These are phyloP conservation scores for Sesamia inferens DNA, from an alignment of 2,888 invertebrate species.

Conservation along the genomic window DNA sequence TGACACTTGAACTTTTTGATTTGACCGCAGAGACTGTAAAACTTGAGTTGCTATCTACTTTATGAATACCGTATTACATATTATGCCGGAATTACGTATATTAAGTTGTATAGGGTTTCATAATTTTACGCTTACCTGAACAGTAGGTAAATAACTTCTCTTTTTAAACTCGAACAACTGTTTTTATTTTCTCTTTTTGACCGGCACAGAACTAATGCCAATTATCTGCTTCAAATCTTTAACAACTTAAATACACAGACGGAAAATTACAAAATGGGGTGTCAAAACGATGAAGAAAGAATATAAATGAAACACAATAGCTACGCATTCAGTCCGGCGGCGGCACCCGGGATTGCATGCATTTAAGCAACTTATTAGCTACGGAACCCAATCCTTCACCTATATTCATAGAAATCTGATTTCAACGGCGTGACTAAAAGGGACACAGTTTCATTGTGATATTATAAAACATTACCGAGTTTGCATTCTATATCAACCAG, in stretches of 20 bases:
- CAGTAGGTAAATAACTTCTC: background rate
- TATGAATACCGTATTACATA: slow-evolving; percentile 46
- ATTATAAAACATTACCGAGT: slow-evolving; percentile 68
- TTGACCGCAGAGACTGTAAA: slow-evolving; percentile 56
- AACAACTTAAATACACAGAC: slow-evolving; percentile 10
- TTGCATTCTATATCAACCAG: slow-evolving; percentile 66
- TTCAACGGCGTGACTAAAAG: slow-evolving; percentile 77
- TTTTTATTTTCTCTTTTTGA: background rate
- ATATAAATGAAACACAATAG: slow-evolving; percentile 49
- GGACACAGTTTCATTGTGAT: slow-evolving; percentile 62
- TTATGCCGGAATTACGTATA: slow-evolving; percentile 35
- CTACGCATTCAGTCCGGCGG: slow-evolving; percentile 30
- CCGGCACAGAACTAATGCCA: background rate
- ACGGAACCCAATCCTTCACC: slow-evolving; percentile 63
- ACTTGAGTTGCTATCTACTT: slow-evolving; percentile 33
- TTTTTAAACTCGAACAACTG: background rate
- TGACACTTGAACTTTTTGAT: slow-evolving; percentile 69
- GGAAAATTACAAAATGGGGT: slow-evolving; percentile 39
- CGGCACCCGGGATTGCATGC: slow-evolving; percentile 45
- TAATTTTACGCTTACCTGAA: slow-evolving; percentile 5
- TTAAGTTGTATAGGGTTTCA: slow-evolving; percentile 26
- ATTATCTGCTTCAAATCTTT: slow-evolving; percentile 3
- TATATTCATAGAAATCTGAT: slow-evolving; percentile 61
- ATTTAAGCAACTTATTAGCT: slow-evolving; percentile 52
- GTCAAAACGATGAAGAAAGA: slow-evolving; percentile 39